Conservation (phyloP, 2,888 invertebrate genomes). For the Fragum whitleyi region DNA sequence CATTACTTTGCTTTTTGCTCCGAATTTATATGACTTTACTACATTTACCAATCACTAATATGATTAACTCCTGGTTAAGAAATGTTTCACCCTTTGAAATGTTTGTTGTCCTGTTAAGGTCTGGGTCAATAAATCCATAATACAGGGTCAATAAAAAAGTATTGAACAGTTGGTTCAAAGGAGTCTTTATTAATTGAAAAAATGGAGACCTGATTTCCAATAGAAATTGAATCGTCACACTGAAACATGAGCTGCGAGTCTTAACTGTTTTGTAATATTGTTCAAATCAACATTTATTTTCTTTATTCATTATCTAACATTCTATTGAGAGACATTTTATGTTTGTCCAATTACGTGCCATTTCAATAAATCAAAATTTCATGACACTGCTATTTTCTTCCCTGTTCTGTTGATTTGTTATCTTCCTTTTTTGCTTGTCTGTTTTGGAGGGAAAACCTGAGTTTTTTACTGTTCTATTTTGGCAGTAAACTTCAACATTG, state of each 20-base stretch:
- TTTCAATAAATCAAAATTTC: background rate
- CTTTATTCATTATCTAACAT: background rate
- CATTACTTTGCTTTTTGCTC: too few relatives aligned
- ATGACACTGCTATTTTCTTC: background rate
- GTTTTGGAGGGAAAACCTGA: too few relatives aligned
- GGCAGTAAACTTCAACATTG: too few relatives aligned
- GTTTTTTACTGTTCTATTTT: too few relatives aligned
- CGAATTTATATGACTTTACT: too few relatives aligned
- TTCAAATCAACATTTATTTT: background rate
- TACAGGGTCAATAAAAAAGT: conserved; percentile 8
- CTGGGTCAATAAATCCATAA: background rate
- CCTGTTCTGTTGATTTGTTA: background rate
- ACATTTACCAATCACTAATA: too few relatives aligned
- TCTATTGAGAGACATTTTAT: background rate
- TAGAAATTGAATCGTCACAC: background rate
- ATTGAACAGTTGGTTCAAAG: conserved; percentile 7
- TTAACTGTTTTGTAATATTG: background rate
- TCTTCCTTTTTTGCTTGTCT: too few relatives aligned
- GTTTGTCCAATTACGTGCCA: background rate
- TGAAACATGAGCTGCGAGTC: background rate
- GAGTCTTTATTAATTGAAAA: conserved; percentile 11
- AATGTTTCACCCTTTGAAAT: too few relatives aligned
- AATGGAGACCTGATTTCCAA: background rate
- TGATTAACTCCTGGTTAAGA: too few relatives aligned
- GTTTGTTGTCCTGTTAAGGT: background rate